Evolutionary conservation across 2,888 invertebrate species (phyloP).

Genomic region (Petrolisthes manimaculis): DNA sequence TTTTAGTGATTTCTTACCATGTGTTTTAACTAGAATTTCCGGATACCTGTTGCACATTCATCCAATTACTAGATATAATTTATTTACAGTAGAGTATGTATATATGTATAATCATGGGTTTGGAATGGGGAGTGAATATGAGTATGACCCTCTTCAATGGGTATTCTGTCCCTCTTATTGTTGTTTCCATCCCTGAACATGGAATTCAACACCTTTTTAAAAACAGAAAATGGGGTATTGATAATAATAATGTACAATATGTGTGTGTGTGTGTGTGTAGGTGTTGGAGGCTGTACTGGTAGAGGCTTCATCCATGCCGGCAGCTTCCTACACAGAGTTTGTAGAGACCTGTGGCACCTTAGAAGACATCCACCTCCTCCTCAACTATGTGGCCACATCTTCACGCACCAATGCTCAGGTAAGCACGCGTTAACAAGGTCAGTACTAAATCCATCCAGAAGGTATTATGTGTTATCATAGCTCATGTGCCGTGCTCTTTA

Average conservation of each 20-base stretch:
- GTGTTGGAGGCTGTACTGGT: constrained; percentile 95
- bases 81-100: too few relatives aligned
- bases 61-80: too few relatives aligned
- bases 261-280: constrained; percentile 70
- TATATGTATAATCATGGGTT: too few relatives aligned
- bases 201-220: too few relatives aligned
- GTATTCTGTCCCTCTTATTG: too few relatives aligned
- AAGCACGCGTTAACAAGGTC: constrained; percentile 65
- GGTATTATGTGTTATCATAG: background rate
- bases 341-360: constrained; percentile 90
- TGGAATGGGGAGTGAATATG: too few relatives aligned
- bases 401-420: constrained; percentile 65
- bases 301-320: constrained; percentile 88
- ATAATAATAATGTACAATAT: background rate
- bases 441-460: background rate
- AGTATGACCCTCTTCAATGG: too few relatives aligned
- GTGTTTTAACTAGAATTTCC: background rate
- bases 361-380: constrained; percentile 87
- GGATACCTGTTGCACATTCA: too few relatives aligned
- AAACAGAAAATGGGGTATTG: too few relatives aligned
- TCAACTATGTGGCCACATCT: constrained; percentile 68
- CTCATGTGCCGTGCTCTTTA: background rate
- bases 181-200: too few relatives aligned
- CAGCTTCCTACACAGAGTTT: constrained; percentile 86
- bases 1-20: background rate